Conservation (phyloP, 2,888 invertebrate species). For the Drosophila cognata region DNA sequence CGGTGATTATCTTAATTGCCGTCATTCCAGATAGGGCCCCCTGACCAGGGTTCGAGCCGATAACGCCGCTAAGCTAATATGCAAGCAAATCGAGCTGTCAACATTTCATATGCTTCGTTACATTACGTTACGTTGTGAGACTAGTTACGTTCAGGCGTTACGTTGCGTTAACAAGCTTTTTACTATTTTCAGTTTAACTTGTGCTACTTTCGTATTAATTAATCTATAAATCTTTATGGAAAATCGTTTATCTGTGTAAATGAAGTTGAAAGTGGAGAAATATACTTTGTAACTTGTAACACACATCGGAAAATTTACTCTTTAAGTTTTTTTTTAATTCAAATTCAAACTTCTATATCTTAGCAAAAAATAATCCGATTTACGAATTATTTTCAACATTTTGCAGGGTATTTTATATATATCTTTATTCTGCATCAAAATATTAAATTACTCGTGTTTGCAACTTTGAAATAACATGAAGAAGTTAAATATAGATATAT, state of each 20-base stretch:
- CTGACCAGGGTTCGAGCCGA: conserved; percentile 55
- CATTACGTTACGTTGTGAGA: neutral
- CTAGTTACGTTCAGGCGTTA: neutral
- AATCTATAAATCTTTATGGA: neutral
- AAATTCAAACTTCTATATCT: too few relatives aligned
- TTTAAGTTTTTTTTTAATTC: neutral
- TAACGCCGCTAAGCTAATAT: conserved; percentile 25
- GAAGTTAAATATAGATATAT: neutral
- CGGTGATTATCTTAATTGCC: conserved; percentile 64
- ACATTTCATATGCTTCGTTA: conserved; percentile 5
- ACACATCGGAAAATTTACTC: neutral
- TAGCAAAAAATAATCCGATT: too few relatives aligned
- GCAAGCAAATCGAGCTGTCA: conserved; percentile 4
- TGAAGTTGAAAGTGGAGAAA: neutral
- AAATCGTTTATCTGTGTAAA: neutral
- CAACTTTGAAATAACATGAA: too few relatives aligned
- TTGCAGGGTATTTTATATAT: too few relatives aligned
- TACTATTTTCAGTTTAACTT: conserved; percentile 8
- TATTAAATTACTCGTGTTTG: too few relatives aligned
- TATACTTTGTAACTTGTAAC: too few relatives aligned
- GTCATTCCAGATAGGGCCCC: conserved; percentile 44
- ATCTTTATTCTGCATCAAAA: too few relatives aligned
- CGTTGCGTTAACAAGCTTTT: neutral
- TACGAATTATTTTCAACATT: too few relatives aligned
- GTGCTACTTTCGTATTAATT: neutral